These are phyloP conservation scores for Umimayanthus kanabou DNA, from an alignment of 92 coral and sea anemone genomes.

Conservation along the genomic window DNA sequence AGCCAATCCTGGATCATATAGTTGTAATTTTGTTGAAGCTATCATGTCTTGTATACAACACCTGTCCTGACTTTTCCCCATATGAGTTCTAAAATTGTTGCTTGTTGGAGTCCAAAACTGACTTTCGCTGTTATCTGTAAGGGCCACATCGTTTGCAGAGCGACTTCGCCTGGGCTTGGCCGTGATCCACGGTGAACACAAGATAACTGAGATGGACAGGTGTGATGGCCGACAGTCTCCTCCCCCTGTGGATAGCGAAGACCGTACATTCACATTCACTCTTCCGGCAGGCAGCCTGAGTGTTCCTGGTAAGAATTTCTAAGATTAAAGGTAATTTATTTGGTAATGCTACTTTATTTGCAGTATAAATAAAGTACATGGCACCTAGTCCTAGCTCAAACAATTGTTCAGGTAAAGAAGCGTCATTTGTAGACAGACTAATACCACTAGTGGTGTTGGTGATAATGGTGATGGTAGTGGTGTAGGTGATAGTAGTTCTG, in stretches of 20 bases:
- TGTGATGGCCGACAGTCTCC: constrained; percentile 98
- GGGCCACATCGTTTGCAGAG: constrained; percentile 99
- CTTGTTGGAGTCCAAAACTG: too few species aligned
- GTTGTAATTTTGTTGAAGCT: too few species aligned
- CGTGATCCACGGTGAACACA: constrained; percentile 95
- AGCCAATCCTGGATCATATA: too few species aligned
- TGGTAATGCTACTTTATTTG: neutral
- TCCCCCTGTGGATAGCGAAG: constrained; percentile 73
- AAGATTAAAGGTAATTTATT: neutral
- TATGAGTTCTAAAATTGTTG: too few species aligned
- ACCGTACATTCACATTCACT: constrained; percentile 69
- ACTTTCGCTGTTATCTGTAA: neutral
- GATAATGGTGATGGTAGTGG: too few species aligned
- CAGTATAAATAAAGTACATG: too few species aligned
- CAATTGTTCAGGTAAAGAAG: neutral
- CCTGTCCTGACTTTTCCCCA: too few species aligned
- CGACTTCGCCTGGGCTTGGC: constrained; percentile 95
- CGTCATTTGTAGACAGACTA: too few species aligned
- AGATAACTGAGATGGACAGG: constrained; percentile 76
- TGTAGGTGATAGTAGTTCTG: too few species aligned
- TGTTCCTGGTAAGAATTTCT: constrained; percentile 63
- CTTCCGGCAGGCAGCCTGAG: constrained; percentile 57
- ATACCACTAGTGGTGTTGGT: too few species aligned
- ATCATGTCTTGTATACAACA: too few species aligned
- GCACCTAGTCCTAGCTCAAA: neutral